Evolutionary conservation across 37 sponge, comb jelly and placozoan genomes (phyloP).

Genomic region (Bolinopsis microptera): DNA sequence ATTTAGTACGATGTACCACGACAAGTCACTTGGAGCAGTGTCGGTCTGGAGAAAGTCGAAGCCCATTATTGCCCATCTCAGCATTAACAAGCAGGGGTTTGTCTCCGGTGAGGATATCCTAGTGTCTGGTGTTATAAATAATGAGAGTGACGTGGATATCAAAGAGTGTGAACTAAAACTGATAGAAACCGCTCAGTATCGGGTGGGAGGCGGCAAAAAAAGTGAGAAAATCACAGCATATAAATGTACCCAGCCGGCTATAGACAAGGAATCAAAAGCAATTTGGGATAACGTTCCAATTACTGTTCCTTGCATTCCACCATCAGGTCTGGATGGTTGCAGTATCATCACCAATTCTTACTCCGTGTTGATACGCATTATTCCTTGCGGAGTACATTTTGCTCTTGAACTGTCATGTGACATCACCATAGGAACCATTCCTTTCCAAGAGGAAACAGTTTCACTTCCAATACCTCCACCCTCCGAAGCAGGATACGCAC

Average conservation of each 20-base stretch:
- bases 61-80: background rate
- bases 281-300: background rate
- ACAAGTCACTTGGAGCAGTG: too few relatives aligned
- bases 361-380: background rate
- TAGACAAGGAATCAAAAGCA: background rate
- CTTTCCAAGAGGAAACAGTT: background rate
- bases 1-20: background rate
- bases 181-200: background rate
- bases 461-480: too few relatives aligned
- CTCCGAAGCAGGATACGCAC: too few relatives aligned
- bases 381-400: background rate
- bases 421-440: conserved; percentile 1
- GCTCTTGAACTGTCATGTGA: background rate
- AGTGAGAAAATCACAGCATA: background rate
- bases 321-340: conserved; percentile 19
- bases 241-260: background rate
- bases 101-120: background rate
- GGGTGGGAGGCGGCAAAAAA: too few relatives aligned
- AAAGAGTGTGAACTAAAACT: background rate
- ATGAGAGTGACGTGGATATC: background rate
- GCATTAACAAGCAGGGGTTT: conserved; percentile 6
- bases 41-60: background rate
- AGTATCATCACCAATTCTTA: background rate
- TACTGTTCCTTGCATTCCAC: background rate
- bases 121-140: background rate